phyloP scores from a whole-genome alignment of 2,888 invertebrate species.

The Lasioglossum morio region DNA sequence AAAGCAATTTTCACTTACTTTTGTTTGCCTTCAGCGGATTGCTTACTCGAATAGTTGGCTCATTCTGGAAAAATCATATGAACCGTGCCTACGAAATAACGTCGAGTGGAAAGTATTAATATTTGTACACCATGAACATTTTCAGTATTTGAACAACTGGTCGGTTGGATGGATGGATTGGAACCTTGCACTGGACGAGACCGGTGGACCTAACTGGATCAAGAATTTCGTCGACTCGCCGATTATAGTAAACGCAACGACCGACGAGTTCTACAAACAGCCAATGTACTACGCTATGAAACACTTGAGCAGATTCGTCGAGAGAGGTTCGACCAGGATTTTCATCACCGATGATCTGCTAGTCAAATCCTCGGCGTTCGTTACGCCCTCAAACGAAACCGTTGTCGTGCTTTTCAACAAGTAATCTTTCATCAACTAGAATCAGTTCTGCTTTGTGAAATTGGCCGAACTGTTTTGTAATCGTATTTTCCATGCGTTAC shows the following conservation, averaged over 20 bases:
- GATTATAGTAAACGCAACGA: slow-evolving; percentile 87
- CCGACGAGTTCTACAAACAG: slow-evolving; percentile 93
- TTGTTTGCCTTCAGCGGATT: too few species aligned
- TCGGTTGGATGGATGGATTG: slow-evolving; percentile 94
- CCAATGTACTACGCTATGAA: slow-evolving; percentile 95
- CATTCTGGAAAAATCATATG: too few species aligned
- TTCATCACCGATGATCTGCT: slow-evolving; percentile 75
- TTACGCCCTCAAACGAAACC: slow-evolving; percentile 85
- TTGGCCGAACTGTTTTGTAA: not conserved
- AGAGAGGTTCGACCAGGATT: slow-evolving; percentile 78
- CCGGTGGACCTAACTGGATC: slow-evolving; percentile 93
- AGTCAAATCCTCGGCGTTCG: slow-evolving; percentile 85
- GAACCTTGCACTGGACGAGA: slow-evolving; percentile 91
- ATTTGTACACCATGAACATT: not conserved
- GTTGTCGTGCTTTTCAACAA: slow-evolving; percentile 16
- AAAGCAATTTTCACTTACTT: too few species aligned
- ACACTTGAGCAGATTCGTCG: slow-evolving; percentile 88
- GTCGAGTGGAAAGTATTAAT: not conserved
- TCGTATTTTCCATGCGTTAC: not conserved
- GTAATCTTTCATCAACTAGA: not conserved
- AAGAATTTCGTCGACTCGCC: slow-evolving; percentile 93
- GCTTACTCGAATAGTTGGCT: too few species aligned
- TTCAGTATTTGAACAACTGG: slow-evolving; percentile 36
- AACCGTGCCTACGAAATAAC: too few species aligned
- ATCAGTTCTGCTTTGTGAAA: not conserved